A percentile compares a stretch with the other conserved stretches of the same genome.
These are phyloP conservation scores for Latrodectus hesperus DNA, from an alignment of 2,888 invertebrate species.

Conservation along the genomic window DNA sequence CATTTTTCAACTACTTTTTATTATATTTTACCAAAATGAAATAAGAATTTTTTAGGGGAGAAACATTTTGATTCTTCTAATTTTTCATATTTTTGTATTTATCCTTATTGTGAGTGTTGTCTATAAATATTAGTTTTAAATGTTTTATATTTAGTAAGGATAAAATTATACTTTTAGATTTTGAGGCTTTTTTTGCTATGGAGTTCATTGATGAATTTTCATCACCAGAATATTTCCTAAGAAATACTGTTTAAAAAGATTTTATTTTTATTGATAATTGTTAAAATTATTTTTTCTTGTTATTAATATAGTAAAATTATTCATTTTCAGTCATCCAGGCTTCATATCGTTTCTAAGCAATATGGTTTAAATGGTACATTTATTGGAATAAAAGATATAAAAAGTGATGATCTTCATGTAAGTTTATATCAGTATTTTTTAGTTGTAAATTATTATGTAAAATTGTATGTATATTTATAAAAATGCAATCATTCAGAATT, in stretches of 20 bases:
- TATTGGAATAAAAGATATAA: conserved; percentile 47
- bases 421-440: conserved; percentile 15
- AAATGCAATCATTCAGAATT: neutral
- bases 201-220: neutral
- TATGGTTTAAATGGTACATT: conserved; percentile 62
- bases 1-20: too few species aligned
- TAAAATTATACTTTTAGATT: neutral
- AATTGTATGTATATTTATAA: neutral
- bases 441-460: neutral
- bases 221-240: neutral
- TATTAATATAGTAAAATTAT: too few species aligned
- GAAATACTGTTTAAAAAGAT: neutral
- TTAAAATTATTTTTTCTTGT: too few species aligned
- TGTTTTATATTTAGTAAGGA: neutral
- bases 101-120: too few species aligned
- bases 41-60: too few species aligned
- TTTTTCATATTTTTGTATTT: too few species aligned
- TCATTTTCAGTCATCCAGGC: conserved; percentile 44
- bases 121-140: neutral
- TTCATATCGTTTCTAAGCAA: conserved; percentile 51
- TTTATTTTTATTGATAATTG: neutral
- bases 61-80: too few species aligned
- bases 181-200: neutral
- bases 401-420: conserved; percentile 56
- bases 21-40: too few species aligned